These are phyloP conservation scores for Pemphigus obesinymphae DNA, from an alignment of 1,140 invertebrate genomes.

Conservation along the genomic window DNA sequence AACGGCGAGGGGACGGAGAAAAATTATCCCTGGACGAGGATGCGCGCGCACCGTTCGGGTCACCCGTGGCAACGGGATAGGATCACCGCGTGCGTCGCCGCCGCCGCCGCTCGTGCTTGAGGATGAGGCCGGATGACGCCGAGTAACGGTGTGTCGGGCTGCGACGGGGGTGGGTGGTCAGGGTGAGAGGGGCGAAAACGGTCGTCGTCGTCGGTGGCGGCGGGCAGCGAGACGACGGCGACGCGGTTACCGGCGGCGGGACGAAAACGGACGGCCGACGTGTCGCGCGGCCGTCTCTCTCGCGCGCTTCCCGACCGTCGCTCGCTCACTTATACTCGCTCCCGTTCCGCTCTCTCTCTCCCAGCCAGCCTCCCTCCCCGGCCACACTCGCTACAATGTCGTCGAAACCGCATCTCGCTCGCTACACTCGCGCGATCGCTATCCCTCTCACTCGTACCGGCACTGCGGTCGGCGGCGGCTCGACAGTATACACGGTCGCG, in stretches of 20 bases:
- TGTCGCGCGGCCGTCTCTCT: neutral
- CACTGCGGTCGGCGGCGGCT: neutral
- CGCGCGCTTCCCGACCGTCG: neutral
- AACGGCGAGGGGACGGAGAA: neutral
- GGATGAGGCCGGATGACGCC: neutral
- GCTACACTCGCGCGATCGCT: neutral
- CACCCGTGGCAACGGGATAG: conserved; percentile 36
- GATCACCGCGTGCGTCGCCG: neutral
- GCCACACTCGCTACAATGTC: neutral
- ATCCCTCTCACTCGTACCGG: neutral
- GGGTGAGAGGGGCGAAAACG: no score
- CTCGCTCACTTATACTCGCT: no score
- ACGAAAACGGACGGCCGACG: neutral
- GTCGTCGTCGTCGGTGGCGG: neutral
- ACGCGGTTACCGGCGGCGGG: neutral
- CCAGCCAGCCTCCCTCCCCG: no score
- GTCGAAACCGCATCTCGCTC: no score
- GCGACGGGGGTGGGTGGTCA: neutral
- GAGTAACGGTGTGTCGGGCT: neutral
- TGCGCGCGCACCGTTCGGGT: conserved; percentile 26
- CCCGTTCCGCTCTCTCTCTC: neutral
- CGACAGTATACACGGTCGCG: neutral
- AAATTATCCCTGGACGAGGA: conserved; percentile 38
- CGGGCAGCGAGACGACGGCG: no score
- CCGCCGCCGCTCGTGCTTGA: neutral